Base-by-base conservation (phyloP, 2,797 vertebrate genomes). In the Poecilia wingei region DNA sequence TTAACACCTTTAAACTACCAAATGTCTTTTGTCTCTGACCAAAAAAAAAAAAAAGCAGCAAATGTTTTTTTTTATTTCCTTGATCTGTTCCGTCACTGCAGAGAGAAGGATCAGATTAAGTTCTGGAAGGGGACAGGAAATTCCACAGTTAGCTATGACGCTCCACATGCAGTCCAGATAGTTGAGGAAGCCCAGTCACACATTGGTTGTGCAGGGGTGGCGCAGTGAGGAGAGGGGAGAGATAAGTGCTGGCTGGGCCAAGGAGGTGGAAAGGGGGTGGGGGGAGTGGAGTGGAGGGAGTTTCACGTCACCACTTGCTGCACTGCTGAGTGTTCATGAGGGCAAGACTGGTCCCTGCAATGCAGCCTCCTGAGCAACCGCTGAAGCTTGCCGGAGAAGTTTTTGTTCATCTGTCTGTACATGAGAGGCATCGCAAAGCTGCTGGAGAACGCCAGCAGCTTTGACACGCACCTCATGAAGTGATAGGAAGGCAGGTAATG, bases 371-470 rank as follows among this genome's bases (percentile, higher is more conserved):
- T 96, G 28, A 98, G 94, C 86, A 99, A 92, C 78, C 95, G 94
- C 78, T 95, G 96, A 3, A 98, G 92, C 93, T 97, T 98, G 91
- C 93, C 90, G 12, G 98, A 96, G 66, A 99, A 99, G 94, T 96
- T 98, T 88, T 96, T 97, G 95, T 97, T 98, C 90, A 99, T 97
- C 43, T 97, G 96, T 81, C 96, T 95, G 87, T 99, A 99, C 84
- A 99, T 97, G 79, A 99, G 95, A 0, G 98, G 98, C 91, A 96
- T 97, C 2, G 96, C 96, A 1, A 98, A 97, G 86, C 98, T 99
- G 94, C 98, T 99, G 1, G 96, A 96, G 87, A 99, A 98, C 6
- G 98, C 98, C 89, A 99, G 84, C 92, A 98, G 94, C 78, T 97
- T 96, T 0, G 98, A 96, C 76, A 98, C 68, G 45, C 96, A 96